Percentiles rank a stretch among this genome's conserved stretches.
Conservation (phyloP, 2,888 invertebrate species). For the Spatulosminthurus flaviceps region DNA sequence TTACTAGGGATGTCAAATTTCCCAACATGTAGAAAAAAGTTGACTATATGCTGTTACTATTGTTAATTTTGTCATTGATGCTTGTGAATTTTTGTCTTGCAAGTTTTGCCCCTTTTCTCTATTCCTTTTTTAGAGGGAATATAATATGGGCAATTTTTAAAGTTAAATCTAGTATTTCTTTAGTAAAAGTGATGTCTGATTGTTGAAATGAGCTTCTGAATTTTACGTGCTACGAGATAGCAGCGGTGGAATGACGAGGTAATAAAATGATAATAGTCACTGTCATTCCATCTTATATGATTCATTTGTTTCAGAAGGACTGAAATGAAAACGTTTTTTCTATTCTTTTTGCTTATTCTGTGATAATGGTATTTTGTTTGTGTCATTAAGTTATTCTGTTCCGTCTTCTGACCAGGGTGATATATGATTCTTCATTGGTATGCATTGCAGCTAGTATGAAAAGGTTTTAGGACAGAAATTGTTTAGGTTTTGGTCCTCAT, state of each 20-base stretch:
- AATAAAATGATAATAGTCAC: slow-evolving; percentile 3
- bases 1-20: too few species aligned
- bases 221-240: neutral
- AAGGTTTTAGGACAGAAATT: neutral
- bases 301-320: neutral
- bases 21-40: too few species aligned
- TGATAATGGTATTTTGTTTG: neutral
- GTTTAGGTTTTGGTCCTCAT: neutral
- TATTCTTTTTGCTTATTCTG: neutral
- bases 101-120: neutral
- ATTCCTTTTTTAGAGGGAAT: too few species aligned
- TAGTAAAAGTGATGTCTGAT: neutral
- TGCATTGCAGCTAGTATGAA: neutral
- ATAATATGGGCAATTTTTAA: neutral
- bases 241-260: slow-evolving; percentile 2
- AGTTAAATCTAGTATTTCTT: slow-evolving; percentile 4
- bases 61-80: neutral
- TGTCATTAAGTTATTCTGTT: neutral
- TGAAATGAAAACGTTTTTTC: neutral
- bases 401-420: too few species aligned
- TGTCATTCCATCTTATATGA: neutral
- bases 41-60: too few species aligned
- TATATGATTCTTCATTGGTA: too few species aligned
- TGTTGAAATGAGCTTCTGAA: slow-evolving; percentile 1
- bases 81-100: neutral